Evolutionary conservation across 92 coral and sea anemone species (phyloP).

Genomic region (Parazoanthus swiftii): DNA sequence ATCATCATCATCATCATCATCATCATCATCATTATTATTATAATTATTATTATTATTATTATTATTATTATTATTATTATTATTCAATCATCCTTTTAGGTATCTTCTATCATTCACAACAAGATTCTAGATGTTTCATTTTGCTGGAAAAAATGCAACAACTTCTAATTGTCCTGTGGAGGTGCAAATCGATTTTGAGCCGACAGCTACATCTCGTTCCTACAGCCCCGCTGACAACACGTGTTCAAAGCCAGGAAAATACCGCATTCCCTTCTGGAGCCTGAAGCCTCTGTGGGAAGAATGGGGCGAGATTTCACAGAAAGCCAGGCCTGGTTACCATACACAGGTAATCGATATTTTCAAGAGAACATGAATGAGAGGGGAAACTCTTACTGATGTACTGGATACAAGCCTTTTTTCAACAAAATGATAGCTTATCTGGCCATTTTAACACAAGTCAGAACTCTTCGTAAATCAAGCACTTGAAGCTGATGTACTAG

Average conservation of each 20-base stretch:
- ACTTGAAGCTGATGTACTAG: too few species aligned
- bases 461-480: too few species aligned
- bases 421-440: too few species aligned
- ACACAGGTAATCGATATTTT: neutral
- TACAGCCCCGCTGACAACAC: conserved; percentile 23
- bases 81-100: neutral
- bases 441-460: too few species aligned
- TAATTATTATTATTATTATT: too few species aligned
- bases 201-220: conserved; percentile 28
- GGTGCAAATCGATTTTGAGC: conserved; percentile 39
- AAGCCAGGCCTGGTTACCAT: conserved; percentile 49
- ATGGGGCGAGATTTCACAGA: conserved; percentile 37
- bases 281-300: conserved; percentile 46
- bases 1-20: too few species aligned
- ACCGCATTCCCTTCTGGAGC: conserved; percentile 46
- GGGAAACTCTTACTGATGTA: too few species aligned
- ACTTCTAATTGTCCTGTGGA: conserved; percentile 32
- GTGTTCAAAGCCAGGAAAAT: conserved; percentile 16
- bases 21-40: too few species aligned
- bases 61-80: too few species aligned
- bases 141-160: conserved; percentile 16
- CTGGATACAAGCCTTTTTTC: too few species aligned
- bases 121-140: conserved; percentile 5
- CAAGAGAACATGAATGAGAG: too few species aligned
- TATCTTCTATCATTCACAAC: neutral